Base-by-base conservation (phyloP, 2,113 vertebrate species). In the Tachuris rubrigastra region DNA sequence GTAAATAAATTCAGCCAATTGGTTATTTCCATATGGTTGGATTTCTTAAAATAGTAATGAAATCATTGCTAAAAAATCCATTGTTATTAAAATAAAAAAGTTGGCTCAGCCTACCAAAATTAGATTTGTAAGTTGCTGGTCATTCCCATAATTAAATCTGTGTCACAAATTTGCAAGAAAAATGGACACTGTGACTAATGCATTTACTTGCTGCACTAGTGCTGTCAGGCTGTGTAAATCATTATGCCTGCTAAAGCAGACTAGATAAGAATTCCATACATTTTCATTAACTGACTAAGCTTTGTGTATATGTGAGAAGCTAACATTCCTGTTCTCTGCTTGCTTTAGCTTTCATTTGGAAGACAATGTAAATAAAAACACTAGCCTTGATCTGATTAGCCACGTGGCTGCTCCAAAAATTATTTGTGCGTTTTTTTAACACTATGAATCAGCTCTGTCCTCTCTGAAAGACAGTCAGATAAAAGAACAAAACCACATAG, bases 121-220 rank as follows among this genome's bases (percentile, higher is more conserved):
- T 98, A 97, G 98, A 98, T 98, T 98, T 98, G 98, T 97, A 98
- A 98, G 97, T 98, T 98, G 97, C 98, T 97, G 98, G 98, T 98
- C 98, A 98, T 98, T 98, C 97, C 88, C 95, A 86, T 98, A 98
- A 98, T 98, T 98, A 98, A 98, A 98, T 98, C 97, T 98, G 78
- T 98, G 98, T 98, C 98, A 98, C 97, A 98, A 98, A 98, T 97
- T 97, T 98, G 98, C 98, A 98, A 98, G 98, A 98, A 98, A 98
- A 98, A 98, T 97, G 98, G 98, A 97, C 98, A 94, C 97, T 84
- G 78, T 98, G 98, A 98, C 98, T 98, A 98, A 98, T 98, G 98
- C 97, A 98, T 98, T 98, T 98, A 98, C 96, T 97, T 97, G 96
- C 95, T 97, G 94, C 97, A 93, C 96, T 94, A 96, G 96, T 97